Conservation (phyloP, 2,797 vertebrate genomes). For the Tarsius wallacei region DNA sequence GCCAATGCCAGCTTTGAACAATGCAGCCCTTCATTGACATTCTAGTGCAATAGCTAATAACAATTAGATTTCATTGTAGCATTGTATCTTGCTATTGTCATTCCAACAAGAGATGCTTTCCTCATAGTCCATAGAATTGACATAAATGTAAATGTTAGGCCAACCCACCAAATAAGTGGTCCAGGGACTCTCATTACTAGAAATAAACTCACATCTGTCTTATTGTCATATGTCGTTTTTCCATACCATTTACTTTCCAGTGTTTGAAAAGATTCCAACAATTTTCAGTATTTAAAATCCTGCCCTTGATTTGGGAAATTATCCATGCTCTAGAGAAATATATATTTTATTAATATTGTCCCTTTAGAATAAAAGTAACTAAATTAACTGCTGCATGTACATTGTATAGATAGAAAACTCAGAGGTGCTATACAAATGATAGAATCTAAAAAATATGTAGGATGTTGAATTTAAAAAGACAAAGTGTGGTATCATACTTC, state of each 20-base stretch:
- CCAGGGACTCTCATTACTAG: conserved; percentile 78
- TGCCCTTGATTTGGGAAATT: conserved; percentile 55
- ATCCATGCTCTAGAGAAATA: conserved; percentile 64
- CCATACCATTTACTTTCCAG: conserved; percentile 86
- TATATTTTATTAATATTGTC: neutral
- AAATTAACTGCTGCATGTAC: neutral
- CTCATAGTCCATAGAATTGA: conserved; percentile 89
- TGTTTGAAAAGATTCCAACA: conserved; percentile 80
- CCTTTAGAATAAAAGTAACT: neutral
- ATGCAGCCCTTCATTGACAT: conserved; percentile 84
- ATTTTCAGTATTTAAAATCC: conserved; percentile 85
- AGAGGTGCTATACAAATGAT: neutral
- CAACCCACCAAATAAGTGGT: conserved; percentile 82
- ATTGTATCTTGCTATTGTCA: conserved; percentile 87
- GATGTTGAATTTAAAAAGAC: neutral
- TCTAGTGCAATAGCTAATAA: conserved; percentile 79
- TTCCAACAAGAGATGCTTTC: conserved; percentile 88
- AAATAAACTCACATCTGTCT: conserved; percentile 88
- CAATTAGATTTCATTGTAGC: conserved; percentile 86
- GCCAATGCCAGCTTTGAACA: conserved; percentile 84
- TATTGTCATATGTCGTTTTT: conserved; percentile 87
- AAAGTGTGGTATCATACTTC: neutral
- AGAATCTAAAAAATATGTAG: conserved; percentile 12
- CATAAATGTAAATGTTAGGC: conserved; percentile 89
- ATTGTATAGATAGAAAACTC: neutral